Conservation (phyloP, 2,797 vertebrate genomes). For the Catostomus latipinnis region DNA sequence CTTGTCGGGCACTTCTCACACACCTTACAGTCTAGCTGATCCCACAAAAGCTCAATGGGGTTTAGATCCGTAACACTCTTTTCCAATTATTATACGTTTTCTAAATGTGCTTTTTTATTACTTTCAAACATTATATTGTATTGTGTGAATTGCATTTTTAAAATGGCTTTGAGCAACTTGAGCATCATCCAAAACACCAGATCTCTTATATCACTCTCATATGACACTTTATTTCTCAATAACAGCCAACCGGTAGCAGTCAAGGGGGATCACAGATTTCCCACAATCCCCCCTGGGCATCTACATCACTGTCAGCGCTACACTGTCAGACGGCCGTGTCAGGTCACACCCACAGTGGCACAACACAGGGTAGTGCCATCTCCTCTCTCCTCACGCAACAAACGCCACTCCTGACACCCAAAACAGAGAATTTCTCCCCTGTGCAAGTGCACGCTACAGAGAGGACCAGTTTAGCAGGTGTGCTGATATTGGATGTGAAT, state of each 20-base stretch:
- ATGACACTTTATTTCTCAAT: conserved; percentile 34
- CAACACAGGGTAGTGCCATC: conserved; percentile 63
- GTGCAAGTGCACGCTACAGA: conserved; percentile 79
- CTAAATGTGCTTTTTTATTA: too few relatives aligned
- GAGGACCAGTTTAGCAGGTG: conserved; percentile 71
- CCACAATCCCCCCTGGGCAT: conserved; percentile 66
- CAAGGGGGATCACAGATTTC: conserved; percentile 63
- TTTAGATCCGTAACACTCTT: too few relatives aligned
- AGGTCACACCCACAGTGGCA: conserved; percentile 57
- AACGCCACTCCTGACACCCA: conserved; percentile 80
- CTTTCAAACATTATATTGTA: too few relatives aligned
- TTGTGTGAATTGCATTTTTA: too few relatives aligned
- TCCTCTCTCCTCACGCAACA: conserved; percentile 70
- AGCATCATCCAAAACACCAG: background rate
- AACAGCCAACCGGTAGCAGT: conserved; percentile 60
- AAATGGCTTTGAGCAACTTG: too few relatives aligned
- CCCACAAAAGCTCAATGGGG: too few relatives aligned
- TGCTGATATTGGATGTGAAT: background rate
- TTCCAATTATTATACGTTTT: too few relatives aligned
- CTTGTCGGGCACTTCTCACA: too few relatives aligned
- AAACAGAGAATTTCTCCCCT: conserved; percentile 89
- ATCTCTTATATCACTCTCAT: background rate
- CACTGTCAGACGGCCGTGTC: conserved; percentile 60
- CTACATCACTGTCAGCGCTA: conserved; percentile 52
- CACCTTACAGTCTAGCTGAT: too few relatives aligned